Evolutionary conservation across 2,797 vertebrate genomes (phyloP), one percentile per base, ranked within the genome.

Genomic region (Danio tinwini): DNA sequence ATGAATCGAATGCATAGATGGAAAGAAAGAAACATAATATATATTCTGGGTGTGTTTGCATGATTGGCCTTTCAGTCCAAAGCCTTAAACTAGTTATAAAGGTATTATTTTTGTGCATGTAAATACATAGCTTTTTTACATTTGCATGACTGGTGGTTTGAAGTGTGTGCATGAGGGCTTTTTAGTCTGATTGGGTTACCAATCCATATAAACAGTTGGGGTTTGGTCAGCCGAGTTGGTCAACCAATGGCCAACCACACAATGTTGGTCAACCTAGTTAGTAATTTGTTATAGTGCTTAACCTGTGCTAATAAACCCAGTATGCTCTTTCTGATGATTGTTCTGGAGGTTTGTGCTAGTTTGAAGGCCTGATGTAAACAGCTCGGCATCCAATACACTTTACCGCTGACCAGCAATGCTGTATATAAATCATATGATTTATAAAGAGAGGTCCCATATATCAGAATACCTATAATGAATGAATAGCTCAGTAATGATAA

Each of bases 401-500:
- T 52, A 4, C 1, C 40, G 45, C 13, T 69, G 67, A n/a, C 14
- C 8, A 4, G 47, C 47, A 52, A 12, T 52, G 9, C 49, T 69
- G 29, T 16, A 2, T 40, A 53, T 17, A 53, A 53, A 53, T 70
- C 29, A 52, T 5, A 52, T 69, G 29, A 47, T n/a, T 69, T 45
- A 53, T 8, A 70, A 5, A 53, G 6, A 13, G 37, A 17, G 67
- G 37, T 16, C 53, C 6, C 67, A 53, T 70, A 19, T 13, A 53
- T 70, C 49, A 69, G 10, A 40, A 40, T 12, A 17, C 53, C 67
- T 40, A 17, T 70, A 53, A 40, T 70, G 9, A 69, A 70, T 70
- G 16, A 70, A 40, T 19, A 37, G 37, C 68, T 55, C n/a, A 17
- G 19, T 70, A 70, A 17, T 19, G 40, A 53, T 70, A 11, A 55